Evolutionary conservation across 30 jellyfish, hydroid and myxozoan genomes (phyloP), one percentile per base, ranked within the genome.

Genomic region (Phacellophora camtschatica): DNA sequence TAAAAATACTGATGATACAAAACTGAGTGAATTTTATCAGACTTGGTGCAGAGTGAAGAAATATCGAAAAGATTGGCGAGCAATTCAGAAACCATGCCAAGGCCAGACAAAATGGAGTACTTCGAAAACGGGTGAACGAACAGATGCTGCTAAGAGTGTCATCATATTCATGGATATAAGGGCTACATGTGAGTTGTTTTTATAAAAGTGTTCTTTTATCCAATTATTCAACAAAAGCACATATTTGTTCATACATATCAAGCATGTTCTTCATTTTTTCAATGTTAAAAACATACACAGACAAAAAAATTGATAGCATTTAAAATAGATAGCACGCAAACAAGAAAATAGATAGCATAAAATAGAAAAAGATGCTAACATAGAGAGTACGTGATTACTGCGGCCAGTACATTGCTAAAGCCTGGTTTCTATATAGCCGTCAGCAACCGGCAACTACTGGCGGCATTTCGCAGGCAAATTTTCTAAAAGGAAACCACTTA

Each of bases 51-150:
- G 63, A 13, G 57, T 84, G 0, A 59, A 88, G 35, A 45, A 64
- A 19, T 49, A 31, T 16, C 35, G 95, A n/a, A 70, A 32, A 13
- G 88, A 94, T 57, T 94, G 90, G 91, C 57, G 64, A n/a, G 33
- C 49, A 31, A 51, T 94, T 1, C 54, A 33, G 31, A 45, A 39
- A 42, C 86, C 95, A 19, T 94, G 99, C 81, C 42, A 56, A 18
- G 72, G 75, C 74, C 55, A 42, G 9, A 75, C 66, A 33, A 27
- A 71, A 53, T 94, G 99, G 99, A 81, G 80, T 18, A 55, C 97
- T 11, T 43, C 57, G 30, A 39, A 68, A 62, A 66, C 46, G 53
- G 82, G 74, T 49, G 79, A 67, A 41, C 63, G 73, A 29, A 58
- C 87, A 16, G 74, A 61, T 54, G 83, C 97, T 13, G 64, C 46